Evolutionary conservation across 2,888 invertebrate genomes (phyloP).

Genomic region (Ceraclea dissimilis): DNA sequence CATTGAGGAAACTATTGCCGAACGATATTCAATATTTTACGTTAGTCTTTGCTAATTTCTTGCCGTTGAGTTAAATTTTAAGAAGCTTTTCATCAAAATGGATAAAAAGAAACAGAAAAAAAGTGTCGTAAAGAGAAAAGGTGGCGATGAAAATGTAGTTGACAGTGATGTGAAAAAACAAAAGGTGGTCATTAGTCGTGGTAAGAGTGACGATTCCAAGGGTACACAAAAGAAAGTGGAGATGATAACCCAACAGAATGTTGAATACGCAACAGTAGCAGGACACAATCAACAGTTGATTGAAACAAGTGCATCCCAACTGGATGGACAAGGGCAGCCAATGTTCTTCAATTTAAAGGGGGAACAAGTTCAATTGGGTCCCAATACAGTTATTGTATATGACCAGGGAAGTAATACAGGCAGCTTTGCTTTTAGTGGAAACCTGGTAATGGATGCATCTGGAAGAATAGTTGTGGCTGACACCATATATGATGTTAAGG

Average conservation of each 20-base stretch:
- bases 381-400: slow-evolving; percentile 46
- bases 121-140: slow-evolving; percentile 45
- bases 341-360: slow-evolving; percentile 45
- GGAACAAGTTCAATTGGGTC: slow-evolving; percentile 44
- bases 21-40: slow-evolving; percentile 3
- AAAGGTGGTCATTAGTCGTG: slow-evolving; percentile 34
- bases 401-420: slow-evolving; percentile 46
- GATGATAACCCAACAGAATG: slow-evolving; percentile 36
- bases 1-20: not conserved
- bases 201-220: slow-evolving; percentile 31
- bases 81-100: slow-evolving; percentile 34
- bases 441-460: slow-evolving; percentile 47
- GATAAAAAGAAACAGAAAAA: slow-evolving; percentile 49
- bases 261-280: slow-evolving; percentile 38
- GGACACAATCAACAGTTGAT: slow-evolving; percentile 33
- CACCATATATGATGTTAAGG: slow-evolving; percentile 47
- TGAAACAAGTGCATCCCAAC: slow-evolving; percentile 29
- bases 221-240: slow-evolving; percentile 12
- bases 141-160: slow-evolving; percentile 35
- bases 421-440: slow-evolving; percentile 45
- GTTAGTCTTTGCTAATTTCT: not conserved
- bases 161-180: slow-evolving; percentile 39
- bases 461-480: slow-evolving; percentile 49
- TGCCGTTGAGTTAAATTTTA: not conserved
- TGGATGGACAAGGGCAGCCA: slow-evolving; percentile 44